Percentiles rank a stretch among this genome's conserved stretches.
These are phyloP conservation scores for Drosophila melanica DNA, from an alignment of 1,140 invertebrate genomes.

Conservation along the genomic window DNA sequence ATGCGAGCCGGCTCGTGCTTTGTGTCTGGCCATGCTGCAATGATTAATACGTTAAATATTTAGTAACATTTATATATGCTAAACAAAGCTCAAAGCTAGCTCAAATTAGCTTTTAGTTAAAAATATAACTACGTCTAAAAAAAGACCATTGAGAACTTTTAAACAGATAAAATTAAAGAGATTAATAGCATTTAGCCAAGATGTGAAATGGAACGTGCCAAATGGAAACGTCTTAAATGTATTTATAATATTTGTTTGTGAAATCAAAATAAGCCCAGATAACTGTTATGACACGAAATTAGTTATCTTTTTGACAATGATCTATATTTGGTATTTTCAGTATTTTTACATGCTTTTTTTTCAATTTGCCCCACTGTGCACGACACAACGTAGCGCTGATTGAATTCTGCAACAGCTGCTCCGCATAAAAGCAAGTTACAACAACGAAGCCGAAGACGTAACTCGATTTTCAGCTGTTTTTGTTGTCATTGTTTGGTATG, in stretches of 20 bases:
- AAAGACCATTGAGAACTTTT: conserved; percentile 42
- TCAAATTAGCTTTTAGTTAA: neutral
- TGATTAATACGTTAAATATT: conserved; percentile 5
- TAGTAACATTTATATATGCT: neutral
- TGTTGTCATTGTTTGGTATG: conserved; percentile 20
- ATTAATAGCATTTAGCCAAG: conserved; percentile 19
- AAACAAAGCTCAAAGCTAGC: neutral
- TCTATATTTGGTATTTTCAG: too few species aligned
- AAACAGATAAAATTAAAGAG: conserved; percentile 5
- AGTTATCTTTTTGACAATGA: too few species aligned
- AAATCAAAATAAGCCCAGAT: too few species aligned
- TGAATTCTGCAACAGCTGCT: conserved; percentile 19
- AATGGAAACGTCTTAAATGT: neutral
- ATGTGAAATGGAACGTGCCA: neutral
- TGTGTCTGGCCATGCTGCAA: conserved; percentile 15
- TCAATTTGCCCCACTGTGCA: conserved; percentile 19
- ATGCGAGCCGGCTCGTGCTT: conserved; percentile 60
- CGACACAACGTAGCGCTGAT: neutral
- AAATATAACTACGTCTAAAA: conserved; percentile 22
- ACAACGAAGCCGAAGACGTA: conserved; percentile 7
- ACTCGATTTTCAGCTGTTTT: conserved; percentile 18
- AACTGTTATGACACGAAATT: too few species aligned
- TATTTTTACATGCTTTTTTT: neutral
- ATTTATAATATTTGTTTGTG: too few species aligned
- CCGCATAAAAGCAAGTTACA: neutral